These are phyloP conservation scores for Hydropsyche betteni DNA, from an alignment of 2,888 invertebrate genomes.

Conservation along the genomic window DNA sequence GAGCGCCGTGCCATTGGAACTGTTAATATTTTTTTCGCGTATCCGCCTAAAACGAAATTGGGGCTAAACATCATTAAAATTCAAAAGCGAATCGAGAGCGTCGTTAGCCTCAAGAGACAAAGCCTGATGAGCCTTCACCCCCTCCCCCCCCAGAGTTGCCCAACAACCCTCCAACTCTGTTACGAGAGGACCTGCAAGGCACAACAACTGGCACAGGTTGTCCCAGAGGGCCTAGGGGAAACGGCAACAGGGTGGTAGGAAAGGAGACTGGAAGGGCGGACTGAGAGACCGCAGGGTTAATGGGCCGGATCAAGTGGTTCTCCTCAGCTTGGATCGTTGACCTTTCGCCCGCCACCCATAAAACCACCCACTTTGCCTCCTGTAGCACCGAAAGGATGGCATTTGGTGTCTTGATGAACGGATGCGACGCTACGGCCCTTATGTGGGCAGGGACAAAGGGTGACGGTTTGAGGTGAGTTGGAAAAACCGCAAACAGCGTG, in stretches of 20 bases:
- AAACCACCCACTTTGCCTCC: too few relatives aligned
- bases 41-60: conserved; percentile 1
- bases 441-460: conserved; percentile 1
- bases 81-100: conserved; percentile 31
- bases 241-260: background rate
- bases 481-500: background rate
- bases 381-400: conserved; percentile 1
- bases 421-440: background rate
- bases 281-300: conserved; percentile 36
- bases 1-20: background rate
- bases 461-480: conserved; percentile 16
- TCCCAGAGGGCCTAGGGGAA: background rate
- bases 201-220: too few relatives aligned
- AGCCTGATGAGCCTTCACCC: conserved; percentile 17
- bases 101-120: conserved; percentile 32
- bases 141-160: background rate
- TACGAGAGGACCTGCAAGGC: background rate
- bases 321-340: conserved; percentile 32
- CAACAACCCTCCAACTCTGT: background rate
- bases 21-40: too few relatives aligned
- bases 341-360: conserved; percentile 30
- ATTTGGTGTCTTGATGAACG: conserved; percentile 29
- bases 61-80: conserved; percentile 31
- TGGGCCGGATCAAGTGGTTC: conserved; percentile 37
- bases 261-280: background rate